Conservation (phyloP, 1,140 invertebrate genomes). For the Sesamia nonagrioides region DNA sequence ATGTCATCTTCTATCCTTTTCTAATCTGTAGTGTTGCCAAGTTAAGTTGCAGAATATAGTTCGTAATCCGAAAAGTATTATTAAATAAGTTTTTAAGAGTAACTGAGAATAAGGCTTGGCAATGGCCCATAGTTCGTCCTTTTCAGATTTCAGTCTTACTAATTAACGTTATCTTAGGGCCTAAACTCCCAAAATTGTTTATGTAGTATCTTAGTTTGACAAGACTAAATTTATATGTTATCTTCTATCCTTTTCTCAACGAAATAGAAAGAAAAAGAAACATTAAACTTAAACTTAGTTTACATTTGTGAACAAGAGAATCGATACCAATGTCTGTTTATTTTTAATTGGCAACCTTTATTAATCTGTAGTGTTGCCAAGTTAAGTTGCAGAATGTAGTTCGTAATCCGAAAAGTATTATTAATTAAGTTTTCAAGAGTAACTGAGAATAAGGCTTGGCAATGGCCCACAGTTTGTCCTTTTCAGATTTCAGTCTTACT, state of each 20-base stretch:
- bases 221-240: no score
- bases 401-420: background rate
- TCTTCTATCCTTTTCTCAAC: no score
- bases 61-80: background rate
- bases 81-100: conserved; percentile 4
- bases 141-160: background rate
- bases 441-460: background rate
- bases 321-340: background rate
- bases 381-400: background rate
- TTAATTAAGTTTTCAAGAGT: conserved; percentile 2
- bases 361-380: background rate
- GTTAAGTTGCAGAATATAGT: background rate
- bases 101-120: background rate
- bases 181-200: no score
- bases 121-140: background rate
- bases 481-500: background rate
- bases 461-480: background rate
- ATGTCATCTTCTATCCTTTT: no score
- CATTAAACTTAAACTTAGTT: no score
- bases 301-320: no score
- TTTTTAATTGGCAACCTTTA: conserved; percentile 19
- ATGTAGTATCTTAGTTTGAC: no score
- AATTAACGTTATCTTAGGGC: no score
- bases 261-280: no score
- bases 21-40: background rate